Percentiles rank a stretch among this genome's conserved stretches.
These are phyloP conservation scores for Stylophora pistillata DNA, from an alignment of 64 coral and sea anemone genomes.

Conservation along the genomic window DNA sequence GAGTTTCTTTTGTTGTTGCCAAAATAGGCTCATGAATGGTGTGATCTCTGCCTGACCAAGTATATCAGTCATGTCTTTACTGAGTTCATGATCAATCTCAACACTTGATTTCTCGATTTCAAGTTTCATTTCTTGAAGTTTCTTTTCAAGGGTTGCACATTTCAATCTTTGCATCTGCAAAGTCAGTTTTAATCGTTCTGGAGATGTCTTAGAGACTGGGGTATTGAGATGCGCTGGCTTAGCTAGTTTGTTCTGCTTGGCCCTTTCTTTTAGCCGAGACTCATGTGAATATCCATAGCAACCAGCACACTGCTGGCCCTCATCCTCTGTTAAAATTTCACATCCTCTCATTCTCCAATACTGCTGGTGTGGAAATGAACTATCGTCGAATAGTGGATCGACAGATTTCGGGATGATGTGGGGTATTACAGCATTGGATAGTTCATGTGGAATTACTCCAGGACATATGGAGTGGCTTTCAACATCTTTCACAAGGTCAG, in stretches of 20 bases:
- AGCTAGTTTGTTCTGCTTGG: constrained; percentile 34
- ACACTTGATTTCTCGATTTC: no score
- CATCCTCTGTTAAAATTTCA: background rate
- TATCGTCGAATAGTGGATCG: constrained; percentile 29
- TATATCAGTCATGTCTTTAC: no score
- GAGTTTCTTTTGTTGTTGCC: constrained; percentile 56
- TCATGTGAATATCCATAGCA: constrained; percentile 17
- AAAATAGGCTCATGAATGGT: constrained; percentile 59
- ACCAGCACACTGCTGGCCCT: background rate
- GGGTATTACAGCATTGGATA: background rate
- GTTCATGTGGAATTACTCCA: no score
- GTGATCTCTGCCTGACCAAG: no score
- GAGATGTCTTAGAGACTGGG: constrained; percentile 42
- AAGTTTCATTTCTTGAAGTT: no score
- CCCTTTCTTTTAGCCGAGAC: constrained; percentile 14
- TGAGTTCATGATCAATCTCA: no score
- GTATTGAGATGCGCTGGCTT: constrained; percentile 35
- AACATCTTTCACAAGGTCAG: constrained; percentile 24
- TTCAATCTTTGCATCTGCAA: constrained; percentile 40
- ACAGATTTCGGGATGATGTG: constrained; percentile 49
- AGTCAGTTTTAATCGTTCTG: constrained; percentile 39
- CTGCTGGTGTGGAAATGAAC: constrained; percentile 37
- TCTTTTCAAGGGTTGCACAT: constrained; percentile 49
- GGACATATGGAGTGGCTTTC: no score
- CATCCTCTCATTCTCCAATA: constrained; percentile 29